Base-by-base conservation (phyloP, 2,888 invertebrate genomes). In the Xestia xanthographa region DNA sequence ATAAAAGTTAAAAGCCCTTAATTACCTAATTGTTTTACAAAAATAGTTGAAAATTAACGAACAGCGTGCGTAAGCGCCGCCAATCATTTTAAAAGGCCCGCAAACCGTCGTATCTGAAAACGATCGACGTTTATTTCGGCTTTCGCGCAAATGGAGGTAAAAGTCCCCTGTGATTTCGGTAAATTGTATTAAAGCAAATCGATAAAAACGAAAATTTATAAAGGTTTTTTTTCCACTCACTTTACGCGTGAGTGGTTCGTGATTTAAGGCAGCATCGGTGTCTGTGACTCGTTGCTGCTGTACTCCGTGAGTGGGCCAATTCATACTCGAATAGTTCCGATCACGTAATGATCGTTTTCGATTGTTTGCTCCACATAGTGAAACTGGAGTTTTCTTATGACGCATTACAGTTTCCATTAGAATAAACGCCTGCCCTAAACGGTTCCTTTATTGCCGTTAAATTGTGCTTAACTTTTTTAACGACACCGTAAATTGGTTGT, bases 191-290 rank as follows among this genome's bases (percentile, higher is more conserved):
- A 92, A 90, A 82, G 90, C 86, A 93, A 93, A 93, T 93, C 91
- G 92, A 94, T 92, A 93, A 94, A 93, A 93, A 92, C 86, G 88
- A 90, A 92, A 92, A 91, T 91, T 89, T 90, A 90, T 90, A 91
- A 90, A 77, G 79, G 34, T 87, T 91, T 90, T 92, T 78, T 93
- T 92, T 92, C 86, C 92, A 91, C 91, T 93, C 92, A 92, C 92
- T 95, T 95, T 92, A 93, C 93, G 93, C 93, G 94, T 95, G 94
- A 95, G 95, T 95, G 95, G 87, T 92, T 94, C 93, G 94, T 94
- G 93, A 93, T 93, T 94, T 93, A 90, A 91, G 88, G 86, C 90
- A 90, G 86, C 90, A 90, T 91, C 89, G 88, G 87, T 91, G 89
- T 91, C 89, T 87, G 85, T 87, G 83, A 83, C 83, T 87, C 78